Evolutionary conservation across 2,888 invertebrate species (phyloP), one percentile per base, ranked within the genome.

Genomic region (Drosophila neutralis): DNA sequence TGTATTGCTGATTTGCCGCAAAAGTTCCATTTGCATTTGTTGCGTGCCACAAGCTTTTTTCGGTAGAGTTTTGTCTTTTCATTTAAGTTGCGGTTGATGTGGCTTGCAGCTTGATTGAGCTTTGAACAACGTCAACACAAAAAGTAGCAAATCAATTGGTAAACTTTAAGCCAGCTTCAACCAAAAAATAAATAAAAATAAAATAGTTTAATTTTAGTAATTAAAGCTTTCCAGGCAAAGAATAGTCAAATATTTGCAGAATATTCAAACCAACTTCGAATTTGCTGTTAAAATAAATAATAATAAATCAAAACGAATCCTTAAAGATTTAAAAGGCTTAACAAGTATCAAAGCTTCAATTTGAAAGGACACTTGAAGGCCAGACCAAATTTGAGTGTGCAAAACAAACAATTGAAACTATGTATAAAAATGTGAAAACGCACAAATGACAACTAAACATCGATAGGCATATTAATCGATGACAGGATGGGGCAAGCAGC

Each of bases 381-480:
- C 11, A 21, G 21, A 6, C 13, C 45, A 21, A 45, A 7, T 45
- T 15, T 7, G 21, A 4, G 21, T 6, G 6, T 21, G 7, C 1
- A 21, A 45, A 21, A 1, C 13, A 45, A 21, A 4, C 45, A 45
- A 45, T 7, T 21, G 21, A 45, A 45, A 45, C 13, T 21, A 7
- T 13, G 1, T 21, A 21, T 21, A 45, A 7, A 8, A 45, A 45
- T 24, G 45, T 15, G 4, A 24, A 24, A 2, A 45, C 4, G 2
- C 4, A 21, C 7, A 21, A 45, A 7, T 15, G 45, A 21, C 45
- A 54, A 6, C 36, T 24, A 3, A 35, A 24, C 6, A 54, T 36
- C 49, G 49, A 27, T 49, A 1, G 24, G 27, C 18, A 49, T 27
- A 27, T 38, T 18, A 33, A 38, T 56, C 65, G 67, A 65, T 68